phyloP scores from a whole-genome alignment of 2,797 vertebrate species.

The Siniperca undulata region DNA sequence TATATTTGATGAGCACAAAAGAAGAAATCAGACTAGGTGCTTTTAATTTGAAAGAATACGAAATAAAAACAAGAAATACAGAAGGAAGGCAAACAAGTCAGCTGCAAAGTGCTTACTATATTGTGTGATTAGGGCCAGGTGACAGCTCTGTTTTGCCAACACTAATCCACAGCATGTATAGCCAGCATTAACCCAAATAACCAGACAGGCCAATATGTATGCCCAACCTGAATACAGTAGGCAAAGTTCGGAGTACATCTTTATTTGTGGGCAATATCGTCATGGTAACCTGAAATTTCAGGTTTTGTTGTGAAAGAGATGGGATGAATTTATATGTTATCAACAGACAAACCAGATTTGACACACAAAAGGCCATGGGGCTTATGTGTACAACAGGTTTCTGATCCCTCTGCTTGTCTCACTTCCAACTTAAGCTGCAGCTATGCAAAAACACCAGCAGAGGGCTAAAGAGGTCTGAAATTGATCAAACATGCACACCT shows the following conservation, averaged over 20 bases:
- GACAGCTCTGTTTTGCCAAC: slow-evolving; percentile 43
- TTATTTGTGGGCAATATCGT: neutral
- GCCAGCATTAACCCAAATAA: slow-evolving; percentile 79
- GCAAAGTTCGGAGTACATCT: neutral
- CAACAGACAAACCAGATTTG: slow-evolving; percentile 6
- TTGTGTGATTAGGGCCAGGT: slow-evolving; percentile 62
- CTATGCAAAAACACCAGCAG: slow-evolving; percentile 65
- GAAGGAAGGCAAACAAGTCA: neutral
- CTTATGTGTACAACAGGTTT: neutral
- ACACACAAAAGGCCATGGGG: neutral
- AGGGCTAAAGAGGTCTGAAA: slow-evolving; percentile 55
- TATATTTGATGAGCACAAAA: neutral
- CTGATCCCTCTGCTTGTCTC: neutral
- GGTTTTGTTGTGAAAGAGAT: neutral
- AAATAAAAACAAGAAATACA: slow-evolving; percentile 2
- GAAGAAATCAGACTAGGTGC: neutral
- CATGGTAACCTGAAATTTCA: neutral
- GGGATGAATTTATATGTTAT: neutral
- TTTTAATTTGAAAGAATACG: slow-evolving; percentile 5
- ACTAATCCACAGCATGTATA: slow-evolving; percentile 76
- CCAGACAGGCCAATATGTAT: slow-evolving; percentile 37
- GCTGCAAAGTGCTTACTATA: slow-evolving; percentile 22
- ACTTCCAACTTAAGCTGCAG: slow-evolving; percentile 29
- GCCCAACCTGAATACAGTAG: slow-evolving; percentile 16
- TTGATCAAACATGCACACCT: slow-evolving; percentile 1